Evolutionary conservation across 2,113 vertebrate genomes (phyloP).

Genomic region (Odocoileus virginianus): DNA sequence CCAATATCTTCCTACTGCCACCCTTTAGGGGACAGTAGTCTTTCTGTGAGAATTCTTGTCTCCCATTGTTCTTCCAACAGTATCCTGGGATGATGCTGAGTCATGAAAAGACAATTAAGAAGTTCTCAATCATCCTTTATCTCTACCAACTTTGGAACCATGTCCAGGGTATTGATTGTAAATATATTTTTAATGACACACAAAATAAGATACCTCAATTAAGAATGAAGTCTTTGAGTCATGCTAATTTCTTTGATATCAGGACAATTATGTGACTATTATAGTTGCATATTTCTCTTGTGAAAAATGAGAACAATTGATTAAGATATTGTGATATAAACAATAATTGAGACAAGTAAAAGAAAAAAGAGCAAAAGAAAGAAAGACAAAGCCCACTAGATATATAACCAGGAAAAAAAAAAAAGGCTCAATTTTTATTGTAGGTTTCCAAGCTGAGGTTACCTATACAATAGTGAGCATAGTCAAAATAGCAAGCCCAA

Average conservation of each 20-base stretch:
- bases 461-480: background rate
- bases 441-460: background rate
- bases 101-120: background rate
- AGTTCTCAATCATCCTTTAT: background rate
- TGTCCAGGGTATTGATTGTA: background rate
- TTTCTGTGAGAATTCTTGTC: background rate
- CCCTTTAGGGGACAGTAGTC: accelerated
- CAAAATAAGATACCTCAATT: background rate
- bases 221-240: background rate
- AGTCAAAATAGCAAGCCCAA: background rate
- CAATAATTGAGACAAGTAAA: background rate
- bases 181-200: background rate
- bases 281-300: background rate
- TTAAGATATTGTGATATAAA: background rate
- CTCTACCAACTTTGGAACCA: background rate
- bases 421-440: background rate
- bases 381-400: background rate
- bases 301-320: background rate
- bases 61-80: background rate
- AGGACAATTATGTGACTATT: background rate
- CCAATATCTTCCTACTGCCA: background rate
- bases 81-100: background rate
- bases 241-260: background rate
- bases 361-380: background rate
- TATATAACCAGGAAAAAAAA: background rate